phyloP scores from a whole-genome alignment of 2,113 vertebrate species.

The Tympanuchus pallidicinctus region DNA sequence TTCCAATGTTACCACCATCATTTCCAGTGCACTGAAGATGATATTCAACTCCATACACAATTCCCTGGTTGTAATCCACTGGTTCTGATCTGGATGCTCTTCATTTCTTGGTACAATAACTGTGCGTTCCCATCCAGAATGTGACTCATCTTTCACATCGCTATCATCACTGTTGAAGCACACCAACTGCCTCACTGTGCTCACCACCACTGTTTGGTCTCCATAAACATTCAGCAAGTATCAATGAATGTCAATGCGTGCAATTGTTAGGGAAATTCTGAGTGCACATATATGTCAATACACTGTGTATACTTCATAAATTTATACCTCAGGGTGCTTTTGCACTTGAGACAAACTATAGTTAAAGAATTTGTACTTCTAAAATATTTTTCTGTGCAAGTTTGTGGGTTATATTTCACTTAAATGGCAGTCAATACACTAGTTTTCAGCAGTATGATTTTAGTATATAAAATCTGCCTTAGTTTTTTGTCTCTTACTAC shows the following conservation, averaged over 20 bases:
- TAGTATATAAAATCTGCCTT: neutral
- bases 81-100: too few species aligned
- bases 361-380: neutral
- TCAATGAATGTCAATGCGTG: too few species aligned
- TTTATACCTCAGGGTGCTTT: neutral
- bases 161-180: too few species aligned
- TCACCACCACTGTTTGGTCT: too few species aligned
- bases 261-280: too few species aligned
- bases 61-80: neutral
- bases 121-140: too few species aligned
- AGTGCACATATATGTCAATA: neutral
- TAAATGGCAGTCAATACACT: neutral
- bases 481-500: neutral
- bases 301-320: accelerated
- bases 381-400: neutral
- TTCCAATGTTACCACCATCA: neutral
- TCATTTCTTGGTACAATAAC: too few species aligned
- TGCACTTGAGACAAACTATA: neutral
- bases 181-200: too few species aligned
- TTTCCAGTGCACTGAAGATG: neutral
- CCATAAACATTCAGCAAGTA: too few species aligned
- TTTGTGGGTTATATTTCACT: neutral
- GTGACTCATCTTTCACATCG: too few species aligned
- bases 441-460: neutral
- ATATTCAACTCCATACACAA: neutral